Evolutionary conservation across 2,113 vertebrate genomes (phyloP).

Genomic region (Aspidoscelis tigris): DNA sequence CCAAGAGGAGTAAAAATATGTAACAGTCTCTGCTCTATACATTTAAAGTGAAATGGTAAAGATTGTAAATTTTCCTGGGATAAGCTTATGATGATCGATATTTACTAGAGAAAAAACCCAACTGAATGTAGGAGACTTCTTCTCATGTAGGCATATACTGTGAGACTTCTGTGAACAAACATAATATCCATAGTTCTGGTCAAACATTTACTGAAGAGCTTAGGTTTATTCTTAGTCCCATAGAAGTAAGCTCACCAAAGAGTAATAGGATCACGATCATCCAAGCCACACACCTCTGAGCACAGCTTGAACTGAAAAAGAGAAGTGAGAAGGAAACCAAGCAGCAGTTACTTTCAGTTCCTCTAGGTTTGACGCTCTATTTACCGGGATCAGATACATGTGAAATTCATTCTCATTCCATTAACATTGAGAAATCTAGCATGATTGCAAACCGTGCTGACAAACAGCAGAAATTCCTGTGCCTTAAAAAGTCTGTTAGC

Average conservation of each 20-base stretch:
- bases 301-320: not conserved
- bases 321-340: not conserved
- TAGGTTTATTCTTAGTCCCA: not conserved
- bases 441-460: not conserved
- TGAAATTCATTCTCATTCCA: not conserved
- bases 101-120: not conserved
- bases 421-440: not conserved
- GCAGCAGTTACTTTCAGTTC: not conserved
- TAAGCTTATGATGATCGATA: too few species aligned
- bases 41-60: not conserved
- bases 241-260: slow-evolving; percentile 23
- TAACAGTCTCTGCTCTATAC: not conserved
- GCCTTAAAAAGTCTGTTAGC: not conserved
- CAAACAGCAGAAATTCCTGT: not conserved
- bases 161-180: not conserved
- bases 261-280: not conserved
- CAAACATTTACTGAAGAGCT: not conserved
- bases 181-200: not conserved
- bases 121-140: not conserved
- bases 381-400: not conserved
- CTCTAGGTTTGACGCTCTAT: not conserved
- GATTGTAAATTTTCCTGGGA: too few species aligned
- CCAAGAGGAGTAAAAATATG: not conserved
- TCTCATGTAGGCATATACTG: not conserved
- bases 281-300: not conserved